Percentiles rank a stretch among this genome's conserved stretches.
Conservation (phyloP, 2,888 invertebrate genomes). For the Coecobrya sp. region DNA sequence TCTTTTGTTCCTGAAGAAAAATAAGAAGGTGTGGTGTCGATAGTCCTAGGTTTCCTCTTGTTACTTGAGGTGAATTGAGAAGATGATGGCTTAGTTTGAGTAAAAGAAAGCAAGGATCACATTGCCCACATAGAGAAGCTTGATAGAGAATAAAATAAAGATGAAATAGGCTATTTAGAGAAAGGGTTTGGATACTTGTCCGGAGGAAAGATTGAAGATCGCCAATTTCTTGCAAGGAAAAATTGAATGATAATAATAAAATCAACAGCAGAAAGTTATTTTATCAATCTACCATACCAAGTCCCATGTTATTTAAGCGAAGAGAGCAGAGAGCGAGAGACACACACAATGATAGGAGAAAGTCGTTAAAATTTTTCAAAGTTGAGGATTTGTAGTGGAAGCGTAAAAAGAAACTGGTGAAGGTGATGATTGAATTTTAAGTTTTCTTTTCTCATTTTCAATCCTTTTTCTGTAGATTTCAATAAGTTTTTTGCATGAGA, state of each 20-base stretch:
- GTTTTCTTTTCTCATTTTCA: constrained; percentile 14
- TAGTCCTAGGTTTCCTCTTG: background rate
- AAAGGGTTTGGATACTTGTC: background rate
- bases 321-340: background rate
- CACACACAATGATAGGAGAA: background rate
- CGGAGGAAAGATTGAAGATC: background rate
- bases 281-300: background rate
- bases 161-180: constrained; percentile 19
- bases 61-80: background rate
- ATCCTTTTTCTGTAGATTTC: background rate
- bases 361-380: background rate
- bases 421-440: constrained; percentile 44
- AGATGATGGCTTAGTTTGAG: background rate
- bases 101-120: background rate
- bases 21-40: background rate
- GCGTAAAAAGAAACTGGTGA: background rate
- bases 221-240: background rate
- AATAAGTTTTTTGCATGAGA: background rate
- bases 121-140: background rate
- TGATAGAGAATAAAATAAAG: constrained; percentile 11
- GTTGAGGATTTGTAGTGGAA: constrained; percentile 1
- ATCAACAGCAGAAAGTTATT: background rate
- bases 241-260: constrained; percentile 37
- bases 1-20: background rate
- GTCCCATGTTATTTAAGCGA: background rate